Evolutionary conservation across 2,797 vertebrate genomes (phyloP), one percentile per base, ranked within the genome.

Genomic region (Sebastes matsubarae): DNA sequence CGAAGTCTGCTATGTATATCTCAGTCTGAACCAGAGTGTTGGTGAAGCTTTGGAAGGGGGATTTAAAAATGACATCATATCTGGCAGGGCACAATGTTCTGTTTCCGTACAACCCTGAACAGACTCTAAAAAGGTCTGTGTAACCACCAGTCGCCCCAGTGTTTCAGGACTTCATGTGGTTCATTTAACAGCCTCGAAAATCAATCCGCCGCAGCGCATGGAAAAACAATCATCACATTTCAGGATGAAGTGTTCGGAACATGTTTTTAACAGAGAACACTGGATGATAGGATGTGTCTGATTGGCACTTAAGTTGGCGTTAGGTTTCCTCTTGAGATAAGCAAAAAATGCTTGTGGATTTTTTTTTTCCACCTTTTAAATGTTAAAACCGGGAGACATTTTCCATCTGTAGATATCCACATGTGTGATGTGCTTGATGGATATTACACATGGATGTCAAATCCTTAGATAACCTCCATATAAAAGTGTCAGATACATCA

Each of bases 161-260:
- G 38, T 42, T 89, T 80, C 24, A 72, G 32, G 74, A 22, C 68
- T 75, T 77, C 25, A 50, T 73, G 65, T 55, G 86, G 77, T 80
- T 86, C 29, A 65, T 79, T 88, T 67, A 81, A 77, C 18, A 3
- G 52, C 59, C 70, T 77, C 72, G 79, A 78, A 89, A 90, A 88
- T 74, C 72, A 77, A 82, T 77, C 64, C 29, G 32, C 67, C n/a
- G 68, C 66, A 68, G 30, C 1, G 50, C 42, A 78, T 72, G 91
- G 89, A 92, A 90, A 93, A 92, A 80, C 77, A 87, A 86, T 92
- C 81, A 84, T 58, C 64, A 27, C 25, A 55, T 69, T 80, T 59
- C 57, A 80, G 67, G 16, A 66, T 65, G 63, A 85, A 29, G 84
- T 78, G 86, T 92, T 88, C 9, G 82, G 58, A 87, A 85, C n/a